Conservation (phyloP, 2,113 vertebrate species). For the Seriola quinqueradiata region DNA sequence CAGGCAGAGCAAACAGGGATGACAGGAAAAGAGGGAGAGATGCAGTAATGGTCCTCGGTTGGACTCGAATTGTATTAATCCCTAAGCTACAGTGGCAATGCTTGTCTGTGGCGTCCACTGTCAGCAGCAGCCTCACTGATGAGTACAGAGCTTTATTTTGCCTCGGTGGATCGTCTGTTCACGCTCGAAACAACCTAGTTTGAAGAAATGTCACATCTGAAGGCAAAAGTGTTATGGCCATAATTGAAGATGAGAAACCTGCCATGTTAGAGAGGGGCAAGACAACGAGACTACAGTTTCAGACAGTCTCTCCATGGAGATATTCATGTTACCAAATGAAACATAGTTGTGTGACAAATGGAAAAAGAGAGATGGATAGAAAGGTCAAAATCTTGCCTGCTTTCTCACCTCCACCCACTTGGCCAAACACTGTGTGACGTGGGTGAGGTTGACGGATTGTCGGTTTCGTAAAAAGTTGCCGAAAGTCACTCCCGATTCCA, state of each 20-base stretch:
- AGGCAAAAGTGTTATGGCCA: too few species aligned
- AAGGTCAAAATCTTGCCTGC: too few species aligned
- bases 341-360: too few species aligned
- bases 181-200: too few species aligned
- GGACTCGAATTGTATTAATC: neutral
- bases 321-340: too few species aligned
- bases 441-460: neutral
- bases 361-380: too few species aligned
- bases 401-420: too few species aligned
- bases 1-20: neutral
- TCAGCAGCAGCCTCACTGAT: constrained; percentile 1
- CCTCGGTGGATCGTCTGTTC: too few species aligned
- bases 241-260: too few species aligned
- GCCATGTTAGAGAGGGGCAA: too few species aligned
- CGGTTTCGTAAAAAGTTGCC: neutral
- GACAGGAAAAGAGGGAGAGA: neutral
- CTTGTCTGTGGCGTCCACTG: neutral
- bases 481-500: neutral
- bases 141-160: neutral
- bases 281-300: neutral
- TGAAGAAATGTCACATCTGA: too few species aligned
- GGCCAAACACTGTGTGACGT: too few species aligned
- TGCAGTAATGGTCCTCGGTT: neutral
- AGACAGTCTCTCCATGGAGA: neutral
- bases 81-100: neutral